These are phyloP conservation scores for Xiphydria camelus DNA, from an alignment of 2,888 invertebrate genomes.

Conservation along the genomic window DNA sequence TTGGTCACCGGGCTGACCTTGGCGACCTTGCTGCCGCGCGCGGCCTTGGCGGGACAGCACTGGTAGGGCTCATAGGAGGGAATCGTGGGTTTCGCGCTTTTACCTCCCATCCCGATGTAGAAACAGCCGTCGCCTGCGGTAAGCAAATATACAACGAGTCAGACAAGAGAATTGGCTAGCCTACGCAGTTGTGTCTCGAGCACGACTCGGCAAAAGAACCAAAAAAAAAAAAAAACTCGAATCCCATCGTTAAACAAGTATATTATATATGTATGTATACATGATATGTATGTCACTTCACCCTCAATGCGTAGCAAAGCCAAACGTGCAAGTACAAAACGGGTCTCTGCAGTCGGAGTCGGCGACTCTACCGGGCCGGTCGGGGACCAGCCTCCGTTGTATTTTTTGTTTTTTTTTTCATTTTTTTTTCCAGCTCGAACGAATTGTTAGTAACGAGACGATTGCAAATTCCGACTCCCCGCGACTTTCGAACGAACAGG, in stretches of 20 bases:
- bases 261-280: too few relatives aligned
- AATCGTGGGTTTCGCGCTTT: conserved; percentile 74
- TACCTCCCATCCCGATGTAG: conserved; percentile 93
- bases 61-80: conserved; percentile 86
- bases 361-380: conserved; percentile 35
- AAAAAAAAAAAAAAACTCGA: not conserved
- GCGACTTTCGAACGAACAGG: too few relatives aligned
- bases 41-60: conserved; percentile 87
- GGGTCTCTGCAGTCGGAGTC: conserved; percentile 41
- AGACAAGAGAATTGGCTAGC: conserved; percentile 1
- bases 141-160: conserved; percentile 74
- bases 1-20: conserved; percentile 63
- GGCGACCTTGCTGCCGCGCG: conserved; percentile 78
- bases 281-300: conserved; percentile 38
- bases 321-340: conserved; percentile 41
- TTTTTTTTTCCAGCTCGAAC: conserved; percentile 8
- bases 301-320: conserved; percentile 46
- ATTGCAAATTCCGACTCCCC: too few relatives aligned
- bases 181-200: conserved; percentile 16
- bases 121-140: conserved; percentile 96
- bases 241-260: not conserved
- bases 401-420: too few relatives aligned
- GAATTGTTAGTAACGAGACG: too few relatives aligned
- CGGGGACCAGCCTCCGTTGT: conserved; percentile 35
- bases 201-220: conserved; percentile 11